Evolutionary conservation across 1,140 invertebrate species (phyloP), one percentile per base, ranked within the genome.

Genomic region (Acromyrmex echinatior): DNA sequence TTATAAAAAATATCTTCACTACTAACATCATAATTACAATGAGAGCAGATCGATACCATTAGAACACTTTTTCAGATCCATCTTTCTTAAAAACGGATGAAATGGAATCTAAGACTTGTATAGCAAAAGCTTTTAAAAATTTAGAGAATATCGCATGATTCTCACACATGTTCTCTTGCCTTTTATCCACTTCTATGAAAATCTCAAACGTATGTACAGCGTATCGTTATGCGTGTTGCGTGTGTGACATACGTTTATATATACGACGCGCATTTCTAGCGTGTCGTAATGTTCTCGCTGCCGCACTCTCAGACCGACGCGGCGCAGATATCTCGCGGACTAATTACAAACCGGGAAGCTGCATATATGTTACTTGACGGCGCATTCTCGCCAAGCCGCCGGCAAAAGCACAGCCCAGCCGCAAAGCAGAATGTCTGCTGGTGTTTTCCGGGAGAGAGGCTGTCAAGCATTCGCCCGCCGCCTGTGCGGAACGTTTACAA

Each of bases 381-480:
- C 25, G 31, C 49, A 71, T 81, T 82, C 68, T 49, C 79, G 53
- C 53, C 35, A 60, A 60, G 53, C 68, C 68, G 68, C 68, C 25
- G 56, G 80, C 80, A 62, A 84, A 74, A 84, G 80, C 80, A 21
- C 80, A 74, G 21, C 78, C 31, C 31, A 31, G 53, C 56, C 80
- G 80, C 80, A 84, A 84, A 84, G 80, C 80, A 35, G 80, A 76
- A 74, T 84, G 39, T 62, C 80, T 76, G 56, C 25, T 39, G 70
- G 80, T 84, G 70, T 84, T 84, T 84, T 76, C 80, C 70, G 70
- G n/a, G 58, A 51, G 56, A 84, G 70, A 76, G 70, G 53, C n/a
- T 62, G 80, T 76, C 70, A 76, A 28, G 70, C 70, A 76, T 62
- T 84, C 39, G 39, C 39, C 28, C 14, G 31, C n/a, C 80, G 53